A percentile compares a stretch with the other conserved stretches of the same genome.
Conservation (phyloP, 2,797 vertebrate genomes). For the Myiotriccus ornatus region DNA sequence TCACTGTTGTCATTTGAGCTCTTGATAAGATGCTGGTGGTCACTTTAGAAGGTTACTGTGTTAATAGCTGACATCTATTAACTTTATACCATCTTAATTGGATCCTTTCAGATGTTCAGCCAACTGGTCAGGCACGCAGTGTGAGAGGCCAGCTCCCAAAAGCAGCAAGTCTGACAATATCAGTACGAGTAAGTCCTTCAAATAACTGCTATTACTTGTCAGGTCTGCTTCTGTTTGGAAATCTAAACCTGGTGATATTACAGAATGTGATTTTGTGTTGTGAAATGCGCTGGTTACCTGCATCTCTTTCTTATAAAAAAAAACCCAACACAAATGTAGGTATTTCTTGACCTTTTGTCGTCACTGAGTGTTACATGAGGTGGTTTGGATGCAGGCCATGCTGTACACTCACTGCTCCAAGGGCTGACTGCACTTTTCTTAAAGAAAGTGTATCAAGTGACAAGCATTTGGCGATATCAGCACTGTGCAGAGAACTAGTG, state of each 20-base stretch:
- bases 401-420: not conserved
- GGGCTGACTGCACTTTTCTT: not conserved
- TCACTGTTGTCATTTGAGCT: not conserved
- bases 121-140: slow-evolving; percentile 98
- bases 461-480: not conserved
- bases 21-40: not conserved
- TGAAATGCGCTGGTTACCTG: not conserved
- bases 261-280: not conserved
- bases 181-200: slow-evolving; percentile 87
- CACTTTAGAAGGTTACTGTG: not conserved
- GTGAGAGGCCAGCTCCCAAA: slow-evolving; percentile 96
- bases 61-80: slow-evolving; percentile 44
- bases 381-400: not conserved
- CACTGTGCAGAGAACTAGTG: not conserved
- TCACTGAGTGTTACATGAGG: not conserved
- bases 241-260: not conserved
- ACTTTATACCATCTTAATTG: slow-evolving; percentile 63
- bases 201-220: not conserved
- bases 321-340: fast-evolving
- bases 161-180: slow-evolving; percentile 97
- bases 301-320: not conserved
- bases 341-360: not conserved
- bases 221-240: not conserved
- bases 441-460: not conserved
- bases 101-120: slow-evolving; percentile 89